These are phyloP conservation scores for Brenthis hecate DNA, from an alignment of 2,888 invertebrate genomes.

Conservation along the genomic window DNA sequence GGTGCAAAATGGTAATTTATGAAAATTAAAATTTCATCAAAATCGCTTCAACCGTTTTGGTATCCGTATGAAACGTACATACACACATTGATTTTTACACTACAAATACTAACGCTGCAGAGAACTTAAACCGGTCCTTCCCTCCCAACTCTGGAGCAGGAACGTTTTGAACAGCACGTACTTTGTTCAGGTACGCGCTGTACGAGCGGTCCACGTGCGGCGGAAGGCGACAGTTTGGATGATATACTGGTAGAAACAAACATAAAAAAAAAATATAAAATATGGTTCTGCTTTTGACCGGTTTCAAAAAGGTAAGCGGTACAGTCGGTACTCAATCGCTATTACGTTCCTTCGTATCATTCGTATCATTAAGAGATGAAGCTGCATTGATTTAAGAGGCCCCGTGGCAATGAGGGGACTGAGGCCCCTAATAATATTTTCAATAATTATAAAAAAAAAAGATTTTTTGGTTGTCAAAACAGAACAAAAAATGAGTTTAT, in stretches of 20 bases:
- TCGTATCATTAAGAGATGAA: too few relatives aligned
- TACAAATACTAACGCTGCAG: slow-evolving; percentile 26
- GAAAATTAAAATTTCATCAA: too few relatives aligned
- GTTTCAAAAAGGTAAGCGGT: too few relatives aligned
- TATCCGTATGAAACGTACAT: background rate
- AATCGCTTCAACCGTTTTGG: background rate
- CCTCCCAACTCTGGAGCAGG: slow-evolving; percentile 53
- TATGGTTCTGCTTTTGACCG: background rate
- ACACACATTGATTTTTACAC: background rate
- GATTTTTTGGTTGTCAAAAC: too few relatives aligned
- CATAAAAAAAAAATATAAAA: background rate
- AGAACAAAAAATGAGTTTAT: too few relatives aligned
- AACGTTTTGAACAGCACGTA: slow-evolving; percentile 33
- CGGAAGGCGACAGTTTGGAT: slow-evolving; percentile 69
- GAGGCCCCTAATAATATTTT: too few relatives aligned
- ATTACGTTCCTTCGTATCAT: too few relatives aligned
- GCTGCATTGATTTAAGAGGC: too few relatives aligned
- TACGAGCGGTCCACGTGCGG: slow-evolving; percentile 64
- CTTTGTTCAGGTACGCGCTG: slow-evolving; percentile 53
- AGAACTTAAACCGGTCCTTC: slow-evolving; percentile 54
- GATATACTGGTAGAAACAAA: slow-evolving; percentile 51
- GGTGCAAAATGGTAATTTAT: too few relatives aligned
- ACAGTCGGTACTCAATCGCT: too few relatives aligned
- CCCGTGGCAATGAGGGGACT: too few relatives aligned
- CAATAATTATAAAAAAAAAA: too few relatives aligned